Evolutionary conservation across 2,888 invertebrate genomes (phyloP).

Genomic region (Drosophila lutescens): DNA sequence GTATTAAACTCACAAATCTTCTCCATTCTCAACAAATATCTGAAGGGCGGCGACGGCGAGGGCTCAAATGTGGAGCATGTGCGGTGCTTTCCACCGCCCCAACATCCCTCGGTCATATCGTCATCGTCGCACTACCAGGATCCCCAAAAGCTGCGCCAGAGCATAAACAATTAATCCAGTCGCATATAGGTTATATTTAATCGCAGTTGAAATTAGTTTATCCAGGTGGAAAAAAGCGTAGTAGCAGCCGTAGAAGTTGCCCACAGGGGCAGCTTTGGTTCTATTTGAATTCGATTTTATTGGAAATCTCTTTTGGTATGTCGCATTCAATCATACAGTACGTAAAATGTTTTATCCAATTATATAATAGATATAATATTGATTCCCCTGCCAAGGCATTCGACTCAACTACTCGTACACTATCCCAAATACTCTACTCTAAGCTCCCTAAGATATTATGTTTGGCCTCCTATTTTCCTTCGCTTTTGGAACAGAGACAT

Average conservation of each 20-base stretch:
- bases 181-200: slow-evolving; percentile 53
- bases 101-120: slow-evolving; percentile 88
- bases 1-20: slow-evolving; percentile 99
- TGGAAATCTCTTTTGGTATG: slow-evolving; percentile 47
- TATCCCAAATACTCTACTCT: slow-evolving; percentile 47
- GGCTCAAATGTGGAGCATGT: slow-evolving; percentile 97
- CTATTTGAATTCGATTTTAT: slow-evolving; percentile 67
- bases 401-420: slow-evolving; percentile 29
- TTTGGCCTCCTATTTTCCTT: slow-evolving; percentile 28
- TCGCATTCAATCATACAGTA: slow-evolving; percentile 40
- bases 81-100: slow-evolving; percentile 97
- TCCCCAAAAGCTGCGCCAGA: slow-evolving; percentile 86
- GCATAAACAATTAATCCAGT: slow-evolving; percentile 80
- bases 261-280: slow-evolving; percentile 15
- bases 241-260: slow-evolving; percentile 1
- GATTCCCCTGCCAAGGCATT: slow-evolving; percentile 39
- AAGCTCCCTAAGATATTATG: slow-evolving; percentile 42
- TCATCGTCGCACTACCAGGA: slow-evolving; percentile 86
- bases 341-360: slow-evolving; percentile 64
- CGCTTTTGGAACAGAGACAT: slow-evolving; percentile 15
- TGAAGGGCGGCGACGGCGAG: slow-evolving; percentile 93
- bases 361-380: slow-evolving; percentile 54
- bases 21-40: slow-evolving; percentile 96
- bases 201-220: slow-evolving; percentile 40
- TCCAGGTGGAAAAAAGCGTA: background rate